phyloP scores from a whole-genome alignment of 2,797 vertebrate genomes.

The Tachyglossus aculeatus region DNA sequence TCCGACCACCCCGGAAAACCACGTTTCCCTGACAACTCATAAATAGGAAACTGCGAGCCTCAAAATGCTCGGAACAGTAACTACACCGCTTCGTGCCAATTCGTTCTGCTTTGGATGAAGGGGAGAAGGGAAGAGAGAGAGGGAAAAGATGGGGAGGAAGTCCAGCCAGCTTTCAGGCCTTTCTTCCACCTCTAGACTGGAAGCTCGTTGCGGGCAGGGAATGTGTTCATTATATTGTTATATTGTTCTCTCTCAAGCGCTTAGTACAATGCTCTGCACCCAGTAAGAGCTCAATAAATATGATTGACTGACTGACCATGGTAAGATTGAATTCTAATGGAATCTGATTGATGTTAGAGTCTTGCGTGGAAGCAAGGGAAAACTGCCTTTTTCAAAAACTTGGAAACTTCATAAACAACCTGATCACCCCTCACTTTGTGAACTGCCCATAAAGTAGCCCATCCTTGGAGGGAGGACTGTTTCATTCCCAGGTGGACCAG shows the following conservation, averaged over 20 bases:
- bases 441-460: conserved; percentile 23
- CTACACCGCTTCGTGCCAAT: neutral
- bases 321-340: no score
- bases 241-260: no score
- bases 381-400: neutral
- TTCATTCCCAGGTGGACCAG: conserved; percentile 17
- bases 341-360: no score
- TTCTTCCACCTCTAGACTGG: no score
- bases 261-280: no score
- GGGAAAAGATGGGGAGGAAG: neutral
- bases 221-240: no score
- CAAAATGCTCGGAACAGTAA: neutral
- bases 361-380: no score
- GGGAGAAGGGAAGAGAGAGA: neutral
- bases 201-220: no score
- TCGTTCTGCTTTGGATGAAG: neutral
- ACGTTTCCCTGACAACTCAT: neutral
- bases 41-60: neutral
- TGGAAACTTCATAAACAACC: neutral
- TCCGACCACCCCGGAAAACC: neutral
- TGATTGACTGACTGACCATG: no score
- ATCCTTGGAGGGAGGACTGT: conserved; percentile 25
- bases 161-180: neutral
- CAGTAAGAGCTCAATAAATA: no score
- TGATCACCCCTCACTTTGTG: neutral